Evolutionary conservation across 2,797 vertebrate species (phyloP), one percentile per base, ranked within the genome.

Genomic region (Sebastes oblongus): DNA sequence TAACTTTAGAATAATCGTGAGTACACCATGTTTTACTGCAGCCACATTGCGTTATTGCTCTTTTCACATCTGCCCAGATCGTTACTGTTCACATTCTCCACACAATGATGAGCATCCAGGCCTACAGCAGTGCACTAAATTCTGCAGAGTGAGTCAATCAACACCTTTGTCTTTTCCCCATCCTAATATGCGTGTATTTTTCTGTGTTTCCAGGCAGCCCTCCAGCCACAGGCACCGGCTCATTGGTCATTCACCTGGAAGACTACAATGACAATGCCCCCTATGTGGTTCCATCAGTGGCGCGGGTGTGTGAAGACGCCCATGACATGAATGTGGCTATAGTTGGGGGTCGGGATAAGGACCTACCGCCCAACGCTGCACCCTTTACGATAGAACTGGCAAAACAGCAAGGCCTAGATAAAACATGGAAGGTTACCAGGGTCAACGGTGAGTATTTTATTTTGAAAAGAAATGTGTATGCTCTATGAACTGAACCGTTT

Each of bases 181-280:
- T 58, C 29, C 13, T 78, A 11, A 89, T 30, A 24, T 10, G 12
- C 58, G n/a, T 12, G 1, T 56, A 14, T 68, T 56, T 25, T 71
- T 12, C 42, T 64, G 8, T 86, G 54, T 88, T 70, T 86, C 2
- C 13, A 99, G 98, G 98, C 77, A 95, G 88, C 86, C 98, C 98
- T 61, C 96, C 97, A 0, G 98, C 98, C 5, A 98, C 98, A 0
- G 98, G 98, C 0, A 99, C 98, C 0, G 98, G 98, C 50, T 98
- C 98, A 0, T 81, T 99, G 89, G 94, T 98, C 82, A 96, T 99
- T 66, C 94, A 94, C 10, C 90, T 99, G 92, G 97, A 97, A 52
- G 98, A 99, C 22, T 97, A 96, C 88, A 99, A 99, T 2, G 98
- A 99, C 92, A 99, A 99, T 0, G 95, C 97, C 2, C 98, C 98